Percentiles rank a stretch among this genome's conserved stretches.
Evolutionary conservation across 1,140 invertebrate genomes (phyloP).

Genomic region (Andricus grossulariae): DNA sequence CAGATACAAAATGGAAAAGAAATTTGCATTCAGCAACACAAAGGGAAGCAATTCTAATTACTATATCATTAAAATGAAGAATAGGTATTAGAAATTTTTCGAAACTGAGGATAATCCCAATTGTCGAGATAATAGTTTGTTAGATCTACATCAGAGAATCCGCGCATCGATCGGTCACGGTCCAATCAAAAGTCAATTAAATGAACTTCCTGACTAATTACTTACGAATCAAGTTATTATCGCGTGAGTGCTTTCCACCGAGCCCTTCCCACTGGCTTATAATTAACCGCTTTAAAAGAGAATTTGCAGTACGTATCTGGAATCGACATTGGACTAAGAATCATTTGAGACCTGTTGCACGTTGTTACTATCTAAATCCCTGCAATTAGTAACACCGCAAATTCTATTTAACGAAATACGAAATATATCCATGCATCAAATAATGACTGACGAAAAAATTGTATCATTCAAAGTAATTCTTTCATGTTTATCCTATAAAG

Average conservation of each 20-base stretch:
- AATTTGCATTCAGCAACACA: too few species aligned
- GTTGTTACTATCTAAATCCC: slow-evolving; percentile 38
- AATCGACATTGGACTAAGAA: slow-evolving; percentile 46
- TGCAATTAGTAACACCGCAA: too few species aligned
- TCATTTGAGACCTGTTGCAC: slow-evolving; percentile 53
- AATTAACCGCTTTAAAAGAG: slow-evolving; percentile 13
- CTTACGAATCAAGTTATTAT: slow-evolving; percentile 60
- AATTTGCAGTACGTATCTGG: slow-evolving; percentile 11
- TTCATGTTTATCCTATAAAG: too few species aligned
- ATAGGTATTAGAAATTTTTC: not conserved
- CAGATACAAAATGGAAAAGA: too few species aligned
- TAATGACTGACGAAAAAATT: too few species aligned
- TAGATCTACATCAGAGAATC: slow-evolving; percentile 28
- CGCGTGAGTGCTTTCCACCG: slow-evolving; percentile 38
- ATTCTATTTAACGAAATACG: too few species aligned
- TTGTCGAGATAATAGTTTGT: slow-evolving; percentile 13
- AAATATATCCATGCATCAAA: too few species aligned
- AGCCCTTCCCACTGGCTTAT: not conserved
- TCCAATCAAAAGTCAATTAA: slow-evolving; percentile 66
- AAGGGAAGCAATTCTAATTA: too few species aligned
- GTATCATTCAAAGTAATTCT: too few species aligned
- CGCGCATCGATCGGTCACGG: slow-evolving; percentile 33
- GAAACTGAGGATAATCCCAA: not conserved
- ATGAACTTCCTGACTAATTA: slow-evolving; percentile 65
- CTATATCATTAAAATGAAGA: not conserved